Evolutionary conservation across 1,140 invertebrate genomes (phyloP), one percentile per base, ranked within the genome.

Genomic region (Oryctes rhinoceros): DNA sequence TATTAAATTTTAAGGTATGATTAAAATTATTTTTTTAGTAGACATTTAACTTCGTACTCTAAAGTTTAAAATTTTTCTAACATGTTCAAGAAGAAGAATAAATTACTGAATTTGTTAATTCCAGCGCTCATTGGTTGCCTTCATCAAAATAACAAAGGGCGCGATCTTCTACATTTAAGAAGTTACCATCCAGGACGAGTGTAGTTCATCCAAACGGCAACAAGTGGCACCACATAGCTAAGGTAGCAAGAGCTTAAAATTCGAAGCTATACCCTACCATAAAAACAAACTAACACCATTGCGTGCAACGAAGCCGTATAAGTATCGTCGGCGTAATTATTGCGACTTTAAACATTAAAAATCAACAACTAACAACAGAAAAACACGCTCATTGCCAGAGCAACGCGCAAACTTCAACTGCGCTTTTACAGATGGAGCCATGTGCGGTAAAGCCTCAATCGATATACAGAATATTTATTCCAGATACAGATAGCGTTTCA

Each of bases 201-300:
- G 11, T 53, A 53, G 49, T 53, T 53, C 49, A 13, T 13, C 49
- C 3, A 53, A 53, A 13, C 49, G 49, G 13, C 49, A 53, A 53
- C 49, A 53, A 53, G 49, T 53, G 49, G 49, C 49, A 53, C 49
- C 49, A 53, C 49, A 53, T 53, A 53, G 49, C 49, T 30, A 53
- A 53, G 13, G 9, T n/a, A 15, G 13, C 7, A 4, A n/a, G 49
- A 53, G 49, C 49, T 53, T 53, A 4, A n/a, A 53, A 53, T 53
- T 13, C 49, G 13, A 13, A 53, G n/a, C 4, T n/a, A 11, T 53
- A 9, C 9, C 49, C 49, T 13, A n/a, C 9, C 3, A 53, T 13
- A n/a, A 53, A 53, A 53, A n/a, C 13, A 53, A 53, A 53, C 13
- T 15, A 53, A 53, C 49, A 53, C 49, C 1, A 53, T 53, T 53